Conservation (phyloP, 2,888 invertebrate genomes). For the Drosophila incognita region DNA sequence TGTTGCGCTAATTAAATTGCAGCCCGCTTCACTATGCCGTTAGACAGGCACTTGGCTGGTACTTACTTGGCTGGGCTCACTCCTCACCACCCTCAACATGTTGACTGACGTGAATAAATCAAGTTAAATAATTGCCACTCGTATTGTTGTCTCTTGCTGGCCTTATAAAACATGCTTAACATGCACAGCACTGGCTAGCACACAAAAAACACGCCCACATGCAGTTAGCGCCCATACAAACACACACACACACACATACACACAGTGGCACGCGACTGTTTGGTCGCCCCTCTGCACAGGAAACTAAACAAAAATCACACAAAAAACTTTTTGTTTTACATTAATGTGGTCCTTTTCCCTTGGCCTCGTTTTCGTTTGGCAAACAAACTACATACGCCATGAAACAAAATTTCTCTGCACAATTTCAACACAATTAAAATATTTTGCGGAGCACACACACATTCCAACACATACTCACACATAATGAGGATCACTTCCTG, state of each 20-base stretch:
- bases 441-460: constrained; percentile 54
- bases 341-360: constrained; percentile 25
- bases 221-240: constrained; percentile 16
- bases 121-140: constrained; percentile 78
- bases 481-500: constrained; percentile 66
- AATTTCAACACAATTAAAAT: constrained; percentile 76
- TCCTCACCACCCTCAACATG: constrained; percentile 21
- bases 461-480: constrained; percentile 11
- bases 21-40: constrained; percentile 68
- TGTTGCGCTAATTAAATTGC: constrained; percentile 76
- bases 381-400: constrained; percentile 41
- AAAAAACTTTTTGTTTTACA: constrained; percentile 54
- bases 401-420: constrained; percentile 62
- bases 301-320: constrained; percentile 41
- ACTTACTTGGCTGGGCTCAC: not conserved
- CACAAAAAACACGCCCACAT: constrained; percentile 34
- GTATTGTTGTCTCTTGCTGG: constrained; percentile 64
- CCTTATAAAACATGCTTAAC: constrained; percentile 49
- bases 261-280: constrained; percentile 19
- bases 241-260: not conserved
- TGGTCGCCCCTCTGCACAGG: constrained; percentile 22
- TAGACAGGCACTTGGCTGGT: constrained; percentile 27
- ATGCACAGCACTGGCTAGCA: constrained; percentile 24
- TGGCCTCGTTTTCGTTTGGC: not conserved
- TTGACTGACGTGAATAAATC: constrained; percentile 74